Evolutionary conservation across 64 coral and sea anemone genomes (phyloP).

Genomic region (Dendronephthya gigantea): DNA sequence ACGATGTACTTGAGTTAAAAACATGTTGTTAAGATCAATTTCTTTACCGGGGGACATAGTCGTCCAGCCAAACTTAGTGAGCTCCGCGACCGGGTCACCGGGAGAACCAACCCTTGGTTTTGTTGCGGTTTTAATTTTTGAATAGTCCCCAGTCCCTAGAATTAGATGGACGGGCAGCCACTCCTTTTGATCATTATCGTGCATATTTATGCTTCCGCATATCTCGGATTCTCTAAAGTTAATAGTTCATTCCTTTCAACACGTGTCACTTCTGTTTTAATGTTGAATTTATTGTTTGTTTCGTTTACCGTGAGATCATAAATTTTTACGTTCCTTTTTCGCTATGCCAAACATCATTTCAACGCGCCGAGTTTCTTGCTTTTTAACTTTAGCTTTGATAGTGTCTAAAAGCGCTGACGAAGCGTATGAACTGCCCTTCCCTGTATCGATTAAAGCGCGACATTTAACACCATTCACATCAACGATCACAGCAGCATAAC

Average conservation of each 20-base stretch:
- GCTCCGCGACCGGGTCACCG: conserved; percentile 34
- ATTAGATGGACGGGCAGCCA: conserved; percentile 37
- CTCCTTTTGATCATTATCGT: conserved; percentile 20
- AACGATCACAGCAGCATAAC: no score
- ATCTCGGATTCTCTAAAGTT: not conserved
- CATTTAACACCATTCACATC: no score
- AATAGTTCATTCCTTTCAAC: conserved; percentile 5
- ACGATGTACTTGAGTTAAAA: not conserved
- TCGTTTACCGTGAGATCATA: conserved; percentile 3
- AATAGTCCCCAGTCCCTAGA: conserved; percentile 35
- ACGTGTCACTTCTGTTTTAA: no score
- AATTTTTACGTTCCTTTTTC: no score
- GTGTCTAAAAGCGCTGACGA: no score
- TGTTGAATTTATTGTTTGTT: not conserved
- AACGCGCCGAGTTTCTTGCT: no score
- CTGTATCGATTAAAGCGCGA: no score
- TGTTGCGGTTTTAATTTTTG: conserved; percentile 9
- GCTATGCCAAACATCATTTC: no score
- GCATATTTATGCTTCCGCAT: conserved; percentile 18
- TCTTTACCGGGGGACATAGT: conserved; percentile 26
- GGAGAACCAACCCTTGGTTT: conserved; percentile 2
- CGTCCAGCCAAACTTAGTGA: conserved; percentile 26
- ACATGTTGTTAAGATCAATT: not conserved
- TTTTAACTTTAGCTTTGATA: no score
- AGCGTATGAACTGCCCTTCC: no score